A percentile compares a stretch with the other conserved stretches of the same genome.
phyloP scores from a whole-genome alignment of 2,113 vertebrate genomes.

The Stercorarius parasiticus region DNA sequence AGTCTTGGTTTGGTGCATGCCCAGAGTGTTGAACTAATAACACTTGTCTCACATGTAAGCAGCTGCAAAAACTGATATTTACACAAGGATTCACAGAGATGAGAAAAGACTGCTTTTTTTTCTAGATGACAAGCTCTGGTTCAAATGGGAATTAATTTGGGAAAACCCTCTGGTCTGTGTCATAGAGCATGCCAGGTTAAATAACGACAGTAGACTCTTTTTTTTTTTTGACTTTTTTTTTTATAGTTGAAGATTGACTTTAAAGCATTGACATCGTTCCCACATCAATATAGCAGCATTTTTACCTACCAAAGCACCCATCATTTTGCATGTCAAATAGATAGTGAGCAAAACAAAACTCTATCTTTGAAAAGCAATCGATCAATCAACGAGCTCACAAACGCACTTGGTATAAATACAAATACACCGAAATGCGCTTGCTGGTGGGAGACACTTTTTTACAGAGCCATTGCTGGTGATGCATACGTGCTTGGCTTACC shows the following conservation, averaged over 20 bases:
- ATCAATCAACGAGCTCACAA: neutral
- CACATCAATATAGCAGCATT: neutral
- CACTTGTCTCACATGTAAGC: slow-evolving; percentile 29
- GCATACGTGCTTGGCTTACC: neutral
- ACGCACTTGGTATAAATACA: neutral
- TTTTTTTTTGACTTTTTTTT: neutral
- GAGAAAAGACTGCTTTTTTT: neutral
- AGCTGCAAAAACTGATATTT: slow-evolving; percentile 67
- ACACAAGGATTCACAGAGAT: slow-evolving; percentile 55
- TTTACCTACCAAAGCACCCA: slow-evolving; percentile 2
- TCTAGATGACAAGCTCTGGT: neutral
- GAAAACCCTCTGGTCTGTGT: slow-evolving; percentile 32
- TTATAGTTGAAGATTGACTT: neutral
- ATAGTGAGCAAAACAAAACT: neutral
- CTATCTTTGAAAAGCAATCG: neutral
- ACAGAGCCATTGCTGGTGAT: neutral
- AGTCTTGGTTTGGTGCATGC: slow-evolving; percentile 27
- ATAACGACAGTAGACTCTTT: neutral
- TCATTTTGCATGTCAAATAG: neutral
- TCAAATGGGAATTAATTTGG: slow-evolving; percentile 35
- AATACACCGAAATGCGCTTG: neutral
- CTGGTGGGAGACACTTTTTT: neutral
- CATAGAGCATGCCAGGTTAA: neutral
- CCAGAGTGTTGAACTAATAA: slow-evolving; percentile 46
- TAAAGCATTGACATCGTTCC: neutral